phyloP scores from a whole-genome alignment of 2,113 vertebrate species.

The Pangasianodon hypophthalmus region DNA sequence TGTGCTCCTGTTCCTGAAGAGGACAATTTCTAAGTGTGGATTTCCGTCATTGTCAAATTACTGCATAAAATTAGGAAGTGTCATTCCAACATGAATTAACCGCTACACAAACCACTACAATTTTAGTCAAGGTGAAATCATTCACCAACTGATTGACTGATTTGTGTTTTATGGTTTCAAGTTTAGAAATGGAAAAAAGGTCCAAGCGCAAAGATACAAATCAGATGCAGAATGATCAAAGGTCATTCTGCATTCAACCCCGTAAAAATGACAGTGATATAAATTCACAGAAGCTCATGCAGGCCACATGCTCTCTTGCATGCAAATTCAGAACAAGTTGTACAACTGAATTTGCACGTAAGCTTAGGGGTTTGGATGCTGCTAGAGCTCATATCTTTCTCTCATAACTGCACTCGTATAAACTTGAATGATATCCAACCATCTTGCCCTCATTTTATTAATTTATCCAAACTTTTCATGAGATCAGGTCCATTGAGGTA shows the following conservation, averaged over 20 bases:
- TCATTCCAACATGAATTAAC: neutral
- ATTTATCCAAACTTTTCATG: neutral
- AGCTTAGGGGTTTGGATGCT: neutral
- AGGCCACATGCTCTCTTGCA: neutral
- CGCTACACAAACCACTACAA: neutral
- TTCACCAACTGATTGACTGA: neutral
- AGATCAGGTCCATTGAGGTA: neutral
- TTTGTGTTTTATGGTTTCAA: neutral
- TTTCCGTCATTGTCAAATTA: conserved; percentile 17
- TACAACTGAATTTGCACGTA: neutral
- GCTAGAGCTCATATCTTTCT: neutral
- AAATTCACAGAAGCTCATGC: neutral
- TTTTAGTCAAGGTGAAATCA: neutral
- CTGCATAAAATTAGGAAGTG: neutral
- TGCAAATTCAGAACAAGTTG: neutral
- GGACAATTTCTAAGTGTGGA: neutral
- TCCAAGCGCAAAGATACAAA: neutral
- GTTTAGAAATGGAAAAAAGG: neutral
- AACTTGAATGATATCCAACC: neutral
- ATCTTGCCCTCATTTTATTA: neutral
- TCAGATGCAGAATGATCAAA: conserved; percentile 7
- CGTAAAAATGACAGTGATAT: neutral
- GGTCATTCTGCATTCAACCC: too few relatives aligned
- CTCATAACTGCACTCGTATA: neutral
- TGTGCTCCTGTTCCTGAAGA: conserved; percentile 2